phyloP scores from a whole-genome alignment of 2,888 invertebrate genomes.

The Heliothis peltigera region DNA sequence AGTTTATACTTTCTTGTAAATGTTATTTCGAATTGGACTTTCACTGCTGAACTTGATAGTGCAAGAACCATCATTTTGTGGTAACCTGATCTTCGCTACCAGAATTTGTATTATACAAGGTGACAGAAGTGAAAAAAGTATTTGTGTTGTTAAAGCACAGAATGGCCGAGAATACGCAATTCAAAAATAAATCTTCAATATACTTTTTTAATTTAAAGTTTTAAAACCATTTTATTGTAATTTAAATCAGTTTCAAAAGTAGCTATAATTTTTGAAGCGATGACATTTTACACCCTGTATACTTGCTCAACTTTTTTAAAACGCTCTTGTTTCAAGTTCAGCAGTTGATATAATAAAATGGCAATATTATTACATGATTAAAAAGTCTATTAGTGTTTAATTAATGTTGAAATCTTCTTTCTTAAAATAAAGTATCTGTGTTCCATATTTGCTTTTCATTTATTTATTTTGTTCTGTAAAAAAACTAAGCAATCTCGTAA shows the following conservation, averaged over 20 bases:
- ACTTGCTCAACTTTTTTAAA: background rate
- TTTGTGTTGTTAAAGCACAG: too few relatives aligned
- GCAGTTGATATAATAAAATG: conserved; percentile 41
- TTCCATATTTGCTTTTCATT: conserved; percentile 63
- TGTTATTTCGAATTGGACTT: conserved; percentile 32
- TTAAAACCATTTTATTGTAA: too few relatives aligned
- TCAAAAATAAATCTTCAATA: too few relatives aligned
- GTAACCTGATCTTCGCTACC: too few relatives aligned
- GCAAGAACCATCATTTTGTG: background rate
- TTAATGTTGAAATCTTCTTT: conserved; percentile 79
- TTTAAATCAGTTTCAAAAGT: too few relatives aligned
- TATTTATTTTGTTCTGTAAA: background rate
- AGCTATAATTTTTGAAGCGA: background rate
- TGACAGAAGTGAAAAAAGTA: too few relatives aligned
- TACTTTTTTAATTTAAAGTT: too few relatives aligned
- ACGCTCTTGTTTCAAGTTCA: conserved; percentile 29
- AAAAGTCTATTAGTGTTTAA: conserved; percentile 69
- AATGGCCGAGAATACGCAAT: too few relatives aligned
- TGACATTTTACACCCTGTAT: background rate
- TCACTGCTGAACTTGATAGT: conserved; percentile 35
- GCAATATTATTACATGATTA: conserved; percentile 55
- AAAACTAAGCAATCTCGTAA: background rate
- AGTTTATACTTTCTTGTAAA: conserved; percentile 37
- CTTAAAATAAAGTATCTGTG: conserved; percentile 82
- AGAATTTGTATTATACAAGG: too few relatives aligned